A percentile compares a stretch with the other conserved stretches of the same genome.
Conservation (phyloP, 2,797 vertebrate genomes). For the Agapornis canus region DNA sequence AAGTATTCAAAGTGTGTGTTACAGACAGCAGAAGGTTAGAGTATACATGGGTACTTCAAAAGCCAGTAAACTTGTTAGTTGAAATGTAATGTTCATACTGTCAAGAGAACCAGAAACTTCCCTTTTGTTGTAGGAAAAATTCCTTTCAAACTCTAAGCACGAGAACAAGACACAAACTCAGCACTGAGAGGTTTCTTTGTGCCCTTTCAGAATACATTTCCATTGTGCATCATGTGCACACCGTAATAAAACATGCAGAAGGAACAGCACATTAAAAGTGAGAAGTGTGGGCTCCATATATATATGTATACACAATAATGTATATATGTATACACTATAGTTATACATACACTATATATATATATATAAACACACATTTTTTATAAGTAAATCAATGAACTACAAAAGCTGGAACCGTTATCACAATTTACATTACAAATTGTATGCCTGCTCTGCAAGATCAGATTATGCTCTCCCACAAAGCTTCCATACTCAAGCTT, state of each 20-base stretch:
- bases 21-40: background rate
- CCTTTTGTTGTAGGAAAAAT: background rate
- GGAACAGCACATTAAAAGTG: background rate
- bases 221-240: background rate
- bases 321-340: background rate
- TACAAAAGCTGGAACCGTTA: background rate
- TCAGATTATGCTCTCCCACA: background rate
- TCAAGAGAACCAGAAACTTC: background rate
- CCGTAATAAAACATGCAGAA: accelerated
- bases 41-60: background rate
- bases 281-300: background rate
- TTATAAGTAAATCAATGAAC: background rate
- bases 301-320: accelerated
- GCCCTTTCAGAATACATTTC: background rate
- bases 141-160: background rate
- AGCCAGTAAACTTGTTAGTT: background rate
- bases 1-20: background rate
- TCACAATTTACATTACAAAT: background rate
- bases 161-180: background rate
- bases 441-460: background rate
- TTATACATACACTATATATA: background rate
- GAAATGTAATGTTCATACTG: background rate
- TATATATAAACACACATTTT: background rate
- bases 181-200: background rate
- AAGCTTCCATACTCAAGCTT: background rate